These are phyloP conservation scores for Xerus inauris DNA, from an alignment of 2,113 vertebrate genomes.

Conservation along the genomic window DNA sequence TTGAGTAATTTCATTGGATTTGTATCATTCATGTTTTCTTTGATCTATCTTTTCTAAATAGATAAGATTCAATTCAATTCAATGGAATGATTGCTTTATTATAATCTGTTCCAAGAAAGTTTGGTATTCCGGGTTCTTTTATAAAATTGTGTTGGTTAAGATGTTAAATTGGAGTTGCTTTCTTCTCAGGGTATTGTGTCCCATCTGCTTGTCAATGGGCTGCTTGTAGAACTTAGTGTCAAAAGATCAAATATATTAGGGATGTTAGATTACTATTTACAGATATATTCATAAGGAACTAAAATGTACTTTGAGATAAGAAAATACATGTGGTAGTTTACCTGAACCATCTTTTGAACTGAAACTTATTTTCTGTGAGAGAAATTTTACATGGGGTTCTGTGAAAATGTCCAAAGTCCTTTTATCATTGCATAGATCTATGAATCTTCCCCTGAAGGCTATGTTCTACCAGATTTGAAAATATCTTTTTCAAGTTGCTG, in stretches of 20 bases:
- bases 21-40: background rate
- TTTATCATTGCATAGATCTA: background rate
- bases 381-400: background rate
- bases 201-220: background rate
- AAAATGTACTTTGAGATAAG: conserved; percentile 18
- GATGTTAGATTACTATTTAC: conserved; percentile 10
- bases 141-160: conserved; percentile 9
- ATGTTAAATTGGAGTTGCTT: background rate
- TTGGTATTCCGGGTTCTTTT: background rate
- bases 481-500: background rate
- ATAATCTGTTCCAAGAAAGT: background rate
- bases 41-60: background rate
- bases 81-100: conserved; percentile 9
- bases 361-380: background rate
- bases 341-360: background rate
- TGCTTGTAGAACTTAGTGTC: conserved; percentile 13
- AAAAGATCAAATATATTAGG: background rate
- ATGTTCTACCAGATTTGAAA: background rate
- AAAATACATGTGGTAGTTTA: background rate
- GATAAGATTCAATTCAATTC: background rate
- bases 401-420: background rate
- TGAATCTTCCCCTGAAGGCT: background rate
- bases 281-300: conserved; percentile 11
- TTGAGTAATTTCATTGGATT: background rate
- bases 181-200: background rate